Evolutionary conservation across 2,797 vertebrate genomes (phyloP), one percentile per base, ranked within the genome.

Genomic region (Melanotaenia nigrans): DNA sequence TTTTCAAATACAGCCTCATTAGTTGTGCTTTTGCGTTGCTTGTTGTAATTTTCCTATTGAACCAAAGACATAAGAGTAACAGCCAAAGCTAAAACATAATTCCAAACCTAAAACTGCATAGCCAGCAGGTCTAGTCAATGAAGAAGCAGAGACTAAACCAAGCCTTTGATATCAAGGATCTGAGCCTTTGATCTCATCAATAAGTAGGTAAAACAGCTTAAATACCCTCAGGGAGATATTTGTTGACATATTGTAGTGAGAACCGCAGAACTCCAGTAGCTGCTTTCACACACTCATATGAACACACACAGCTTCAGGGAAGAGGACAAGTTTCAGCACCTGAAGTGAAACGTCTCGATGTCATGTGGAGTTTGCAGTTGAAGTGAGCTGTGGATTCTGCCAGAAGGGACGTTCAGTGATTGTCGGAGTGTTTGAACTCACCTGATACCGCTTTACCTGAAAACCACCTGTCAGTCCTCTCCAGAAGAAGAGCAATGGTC

Each of bases 391-490:
- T 47, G 65, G 49, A 58, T 71, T 81, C 67, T 35, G 81, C 89
- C 66, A 38, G 2, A 33, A 78, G 89, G 75, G 61, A 86, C 58
- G 0, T 38, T 64, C 54, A 36, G 18, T 49, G 8, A 71, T 75
- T 59, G 71, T 73, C 20, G 14, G 70, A 38, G 71, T 28, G 67
- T 85, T 85, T 86, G 85, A 89, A 82, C 84, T 90, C 83, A 89
- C 80, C 87, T 87, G 87, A 89, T 82, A 86, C 72, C 16, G 11
- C 81, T 88, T 75, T 82, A 87, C 88, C 85, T 89, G 83, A 79
- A 61, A 87, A 70, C 83, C 75, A 84, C 68, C 87, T 89, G 91
- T 83, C 89, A 84, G 65, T 54, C 59, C 4, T 18, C 38, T 32
- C 30, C 54, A 47, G 18, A 68, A 36, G 66, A 86, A 86, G 85